A percentile compares a stretch with the other conserved stretches of the same genome.
Evolutionary conservation across 2,888 invertebrate genomes (phyloP).

Genomic region (Melipona bicolor): DNA sequence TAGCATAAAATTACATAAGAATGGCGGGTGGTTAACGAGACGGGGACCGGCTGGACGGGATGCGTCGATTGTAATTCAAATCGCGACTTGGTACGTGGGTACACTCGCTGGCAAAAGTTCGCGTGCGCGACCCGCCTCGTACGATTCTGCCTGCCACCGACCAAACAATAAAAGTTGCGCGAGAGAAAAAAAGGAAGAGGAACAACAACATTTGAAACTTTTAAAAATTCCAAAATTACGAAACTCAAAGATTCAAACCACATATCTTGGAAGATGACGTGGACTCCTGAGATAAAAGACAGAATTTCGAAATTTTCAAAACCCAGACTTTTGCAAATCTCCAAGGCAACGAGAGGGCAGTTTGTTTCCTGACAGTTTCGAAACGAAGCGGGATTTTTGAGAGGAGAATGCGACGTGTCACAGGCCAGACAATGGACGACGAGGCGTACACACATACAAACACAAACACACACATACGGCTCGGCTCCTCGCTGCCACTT

Average conservation of each 20-base stretch:
- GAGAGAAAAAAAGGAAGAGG: no score
- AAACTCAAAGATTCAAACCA: no score
- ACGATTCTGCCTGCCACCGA: background rate
- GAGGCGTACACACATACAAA: slow-evolving; percentile 30
- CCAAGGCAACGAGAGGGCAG: no score
- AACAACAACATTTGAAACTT: no score
- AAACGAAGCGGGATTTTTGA: slow-evolving; percentile 3
- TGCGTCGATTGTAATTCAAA: slow-evolving; percentile 82
- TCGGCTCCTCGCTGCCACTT: slow-evolving; percentile 75
- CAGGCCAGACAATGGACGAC: slow-evolving; percentile 47
- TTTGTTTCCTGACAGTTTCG: background rate
- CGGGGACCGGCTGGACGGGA: slow-evolving; percentile 75
- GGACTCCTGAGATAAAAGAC: no score
- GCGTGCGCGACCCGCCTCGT: background rate
- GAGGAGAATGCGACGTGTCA: slow-evolving; percentile 30
- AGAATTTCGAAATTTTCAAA: no score
- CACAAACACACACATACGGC: background rate
- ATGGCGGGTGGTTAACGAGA: slow-evolving; percentile 77
- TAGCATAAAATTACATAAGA: slow-evolving; percentile 80
- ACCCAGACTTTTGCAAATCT: no score
- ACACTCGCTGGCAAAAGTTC: slow-evolving; percentile 71
- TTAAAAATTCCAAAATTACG: no score
- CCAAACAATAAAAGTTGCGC: no score
- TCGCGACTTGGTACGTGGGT: slow-evolving; percentile 77
- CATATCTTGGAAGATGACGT: no score